These are phyloP conservation scores for Panurus biarmicus DNA, from an alignment of 2,113 vertebrate species.

Conservation along the genomic window DNA sequence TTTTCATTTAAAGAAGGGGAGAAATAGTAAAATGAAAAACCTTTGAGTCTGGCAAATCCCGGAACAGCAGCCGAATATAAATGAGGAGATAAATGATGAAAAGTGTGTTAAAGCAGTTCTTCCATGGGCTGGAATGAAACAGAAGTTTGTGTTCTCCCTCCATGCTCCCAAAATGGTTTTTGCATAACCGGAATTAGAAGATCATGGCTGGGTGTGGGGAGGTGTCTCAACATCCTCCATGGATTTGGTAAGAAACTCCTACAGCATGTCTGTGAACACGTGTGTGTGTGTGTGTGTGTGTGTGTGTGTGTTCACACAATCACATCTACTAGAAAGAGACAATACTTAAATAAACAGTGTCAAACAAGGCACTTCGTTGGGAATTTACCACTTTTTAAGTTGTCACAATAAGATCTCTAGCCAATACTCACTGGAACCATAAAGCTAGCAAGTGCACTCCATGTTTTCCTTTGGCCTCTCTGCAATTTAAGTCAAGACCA, in stretches of 20 bases:
- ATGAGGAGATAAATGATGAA: not conserved
- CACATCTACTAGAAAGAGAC: not conserved
- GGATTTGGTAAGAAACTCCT: not conserved
- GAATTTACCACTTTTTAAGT: not conserved
- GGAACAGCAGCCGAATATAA: not conserved
- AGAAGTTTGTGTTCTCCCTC: not conserved
- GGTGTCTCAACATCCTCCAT: not conserved
- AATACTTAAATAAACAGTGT: not conserved
- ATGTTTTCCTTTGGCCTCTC: not conserved
- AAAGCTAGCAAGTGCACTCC: no score
- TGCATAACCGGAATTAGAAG: not conserved
- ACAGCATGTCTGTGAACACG: rapidly evolving
- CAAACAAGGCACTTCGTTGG: not conserved
- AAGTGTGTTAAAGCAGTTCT: not conserved
- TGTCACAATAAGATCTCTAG: not conserved
- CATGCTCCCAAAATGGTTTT: not conserved
- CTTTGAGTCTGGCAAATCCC: not conserved
- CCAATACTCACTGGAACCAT: no score
- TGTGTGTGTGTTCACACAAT: not conserved
- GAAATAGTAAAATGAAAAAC: not conserved
- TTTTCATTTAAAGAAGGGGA: not conserved
- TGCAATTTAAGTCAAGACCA: not conserved
- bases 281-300: not conserved
- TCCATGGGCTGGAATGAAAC: not conserved
- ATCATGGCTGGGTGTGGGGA: not conserved